Conservation (phyloP, 1,140 invertebrate genomes). For the Amyelois transitella region DNA sequence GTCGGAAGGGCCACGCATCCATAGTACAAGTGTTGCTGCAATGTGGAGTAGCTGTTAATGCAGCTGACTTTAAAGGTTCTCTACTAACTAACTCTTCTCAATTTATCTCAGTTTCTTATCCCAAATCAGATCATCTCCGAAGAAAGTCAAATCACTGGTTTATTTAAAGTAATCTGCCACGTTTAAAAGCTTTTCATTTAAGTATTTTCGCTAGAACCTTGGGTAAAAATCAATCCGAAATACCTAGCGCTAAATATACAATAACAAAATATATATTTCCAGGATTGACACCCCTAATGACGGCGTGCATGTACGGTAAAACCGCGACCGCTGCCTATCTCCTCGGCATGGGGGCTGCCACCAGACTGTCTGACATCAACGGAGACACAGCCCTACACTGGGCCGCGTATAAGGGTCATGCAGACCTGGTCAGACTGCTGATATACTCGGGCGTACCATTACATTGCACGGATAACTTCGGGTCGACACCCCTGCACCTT, state of each 20-base stretch:
- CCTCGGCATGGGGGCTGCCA: slow-evolving; percentile 88
- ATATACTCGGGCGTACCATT: slow-evolving; percentile 92
- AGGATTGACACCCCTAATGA: slow-evolving; percentile 90
- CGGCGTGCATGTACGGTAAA: slow-evolving; percentile 93
- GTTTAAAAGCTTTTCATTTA: too few species aligned
- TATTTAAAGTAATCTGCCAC: too few species aligned
- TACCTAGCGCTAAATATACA: too few species aligned
- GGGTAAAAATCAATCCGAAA: too few species aligned
- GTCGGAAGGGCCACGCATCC: slow-evolving; percentile 87
- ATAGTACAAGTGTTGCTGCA: slow-evolving; percentile 88
- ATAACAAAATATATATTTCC: neutral
- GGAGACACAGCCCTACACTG: slow-evolving; percentile 94
- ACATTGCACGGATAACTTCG: slow-evolving; percentile 93
- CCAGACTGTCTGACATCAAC: slow-evolving; percentile 91
- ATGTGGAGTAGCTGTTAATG: slow-evolving; percentile 91
- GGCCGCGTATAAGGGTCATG: slow-evolving; percentile 94
- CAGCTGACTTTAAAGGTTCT: slow-evolving; percentile 92
- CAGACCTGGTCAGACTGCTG: slow-evolving; percentile 89
- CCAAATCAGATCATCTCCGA: too few species aligned
- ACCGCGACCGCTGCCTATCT: slow-evolving; percentile 91
- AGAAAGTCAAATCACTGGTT: too few species aligned
- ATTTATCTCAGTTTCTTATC: too few species aligned
- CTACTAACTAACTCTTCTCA: too few species aligned
- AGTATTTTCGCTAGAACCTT: too few species aligned
- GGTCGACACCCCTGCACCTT: slow-evolving; percentile 93